These are phyloP conservation scores for Leptocoma aspasia DNA, from an alignment of 2,113 vertebrate genomes.

Conservation along the genomic window DNA sequence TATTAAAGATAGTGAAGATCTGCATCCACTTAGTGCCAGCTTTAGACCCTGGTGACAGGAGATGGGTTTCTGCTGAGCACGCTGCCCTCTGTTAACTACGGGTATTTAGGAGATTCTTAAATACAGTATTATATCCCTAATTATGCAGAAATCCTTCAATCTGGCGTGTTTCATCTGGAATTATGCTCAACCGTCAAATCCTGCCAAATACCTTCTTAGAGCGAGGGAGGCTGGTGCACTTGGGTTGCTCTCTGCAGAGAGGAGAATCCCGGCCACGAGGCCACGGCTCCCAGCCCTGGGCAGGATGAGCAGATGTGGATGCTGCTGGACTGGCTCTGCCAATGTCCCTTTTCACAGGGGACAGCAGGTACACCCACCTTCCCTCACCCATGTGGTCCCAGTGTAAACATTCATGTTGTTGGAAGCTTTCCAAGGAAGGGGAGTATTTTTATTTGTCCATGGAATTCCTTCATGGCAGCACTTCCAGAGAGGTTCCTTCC, in stretches of 20 bases:
- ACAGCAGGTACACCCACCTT: neutral
- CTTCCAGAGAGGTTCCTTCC: neutral
- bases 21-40: neutral
- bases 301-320: neutral
- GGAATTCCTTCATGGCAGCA: fast-evolving
- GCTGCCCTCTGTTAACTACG: neutral
- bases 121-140: constrained; percentile 21
- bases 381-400: neutral
- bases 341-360: neutral
- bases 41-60: neutral
- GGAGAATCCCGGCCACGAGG: neutral
- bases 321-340: neutral
- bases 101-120: constrained; percentile 26
- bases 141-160: constrained; percentile 23
- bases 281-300: neutral
- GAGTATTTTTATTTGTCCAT: neutral
- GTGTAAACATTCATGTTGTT: neutral
- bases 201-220: constrained; percentile 4
- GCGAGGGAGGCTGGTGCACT: neutral
- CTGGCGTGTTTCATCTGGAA: constrained; percentile 28
- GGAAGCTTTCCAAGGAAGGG: neutral
- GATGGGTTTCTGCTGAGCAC: fast-evolving
- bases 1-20: neutral
- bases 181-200: constrained; percentile 3
- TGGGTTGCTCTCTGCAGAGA: neutral